Conservation (phyloP, 2,888 invertebrate species). For the Rhimphoctona megacephalus region DNA sequence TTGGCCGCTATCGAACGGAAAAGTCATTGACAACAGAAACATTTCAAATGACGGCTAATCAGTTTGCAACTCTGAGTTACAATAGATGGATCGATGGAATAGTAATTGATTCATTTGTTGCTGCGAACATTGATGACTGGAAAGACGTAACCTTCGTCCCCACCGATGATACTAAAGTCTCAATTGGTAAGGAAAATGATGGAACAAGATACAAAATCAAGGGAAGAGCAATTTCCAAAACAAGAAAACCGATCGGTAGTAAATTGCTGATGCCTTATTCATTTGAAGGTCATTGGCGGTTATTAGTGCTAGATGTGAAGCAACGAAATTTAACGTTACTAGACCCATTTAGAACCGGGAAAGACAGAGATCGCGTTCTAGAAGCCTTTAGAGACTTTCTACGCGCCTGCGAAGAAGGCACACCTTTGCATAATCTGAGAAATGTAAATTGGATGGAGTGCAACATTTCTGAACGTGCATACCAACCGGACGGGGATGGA, state of each 20-base stretch:
- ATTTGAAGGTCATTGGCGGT: background rate
- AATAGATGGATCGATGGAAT: constrained; percentile 24
- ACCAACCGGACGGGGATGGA: constrained; percentile 31
- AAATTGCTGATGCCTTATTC: constrained; percentile 11
- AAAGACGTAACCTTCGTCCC: background rate
- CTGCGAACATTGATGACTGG: constrained; percentile 11
- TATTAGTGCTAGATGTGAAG: background rate
- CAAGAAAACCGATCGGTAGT: background rate
- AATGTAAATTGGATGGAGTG: background rate
- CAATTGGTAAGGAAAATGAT: background rate
- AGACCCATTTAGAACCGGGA: background rate
- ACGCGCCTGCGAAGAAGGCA: constrained; percentile 3
- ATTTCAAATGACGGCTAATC: constrained; percentile 20
- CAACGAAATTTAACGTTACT: background rate
- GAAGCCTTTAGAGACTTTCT: constrained; percentile 49
- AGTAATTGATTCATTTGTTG: constrained; percentile 4
- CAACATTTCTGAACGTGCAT: constrained; percentile 12
- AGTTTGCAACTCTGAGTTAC: constrained; percentile 13
- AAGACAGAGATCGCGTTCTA: background rate
- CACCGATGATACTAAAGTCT: background rate
- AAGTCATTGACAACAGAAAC: background rate
- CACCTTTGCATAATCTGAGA: constrained; percentile 14
- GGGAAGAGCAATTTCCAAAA: background rate
- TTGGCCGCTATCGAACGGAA: constrained; percentile 26
- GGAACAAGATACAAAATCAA: background rate